Conservation (phyloP, 1,140 invertebrate species). For the Drosophila ohnishii region DNA sequence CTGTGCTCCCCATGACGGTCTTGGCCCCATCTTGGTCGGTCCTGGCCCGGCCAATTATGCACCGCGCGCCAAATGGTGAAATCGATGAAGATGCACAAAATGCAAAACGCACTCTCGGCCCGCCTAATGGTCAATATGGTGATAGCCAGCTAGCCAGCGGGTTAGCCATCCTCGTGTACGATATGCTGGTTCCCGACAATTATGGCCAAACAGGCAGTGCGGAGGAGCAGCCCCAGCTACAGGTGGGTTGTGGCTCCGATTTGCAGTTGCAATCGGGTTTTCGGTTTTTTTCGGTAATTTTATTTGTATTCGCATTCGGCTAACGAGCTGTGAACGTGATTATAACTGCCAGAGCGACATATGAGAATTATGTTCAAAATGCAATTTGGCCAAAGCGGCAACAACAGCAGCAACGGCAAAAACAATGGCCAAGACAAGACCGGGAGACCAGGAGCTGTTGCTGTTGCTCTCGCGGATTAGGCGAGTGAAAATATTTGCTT, state of each 20-base stretch:
- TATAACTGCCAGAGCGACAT: constrained; percentile 77
- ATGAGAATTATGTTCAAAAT: constrained; percentile 80
- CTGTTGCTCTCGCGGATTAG: constrained; percentile 43
- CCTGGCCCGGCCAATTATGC: constrained; percentile 65
- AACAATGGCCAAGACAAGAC: constrained; percentile 59
- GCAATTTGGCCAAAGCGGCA: constrained; percentile 61
- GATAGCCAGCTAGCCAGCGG: constrained; percentile 55
- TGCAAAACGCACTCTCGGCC: constrained; percentile 74
- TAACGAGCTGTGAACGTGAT: constrained; percentile 80
- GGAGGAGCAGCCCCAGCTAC: constrained; percentile 37
- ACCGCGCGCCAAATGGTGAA: constrained; percentile 77
- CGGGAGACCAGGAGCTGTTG: constrained; percentile 36
- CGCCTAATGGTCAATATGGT: constrained; percentile 76
- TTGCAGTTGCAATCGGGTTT: constrained; percentile 12
- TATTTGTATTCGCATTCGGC: constrained; percentile 63
- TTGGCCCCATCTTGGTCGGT: constrained; percentile 14
- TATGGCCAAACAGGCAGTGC: constrained; percentile 66
- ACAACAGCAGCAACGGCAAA: constrained; percentile 26
- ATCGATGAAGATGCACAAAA: constrained; percentile 81
- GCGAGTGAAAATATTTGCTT: constrained; percentile 77
- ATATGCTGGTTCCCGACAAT: constrained; percentile 73
- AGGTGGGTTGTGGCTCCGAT: constrained; percentile 62
- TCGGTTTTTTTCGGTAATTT: constrained; percentile 39
- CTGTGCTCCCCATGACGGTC: constrained; percentile 21
- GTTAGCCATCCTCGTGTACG: constrained; percentile 33